These are phyloP conservation scores for Amniataba percoides DNA, from an alignment of 2,797 vertebrate species.

Conservation along the genomic window DNA sequence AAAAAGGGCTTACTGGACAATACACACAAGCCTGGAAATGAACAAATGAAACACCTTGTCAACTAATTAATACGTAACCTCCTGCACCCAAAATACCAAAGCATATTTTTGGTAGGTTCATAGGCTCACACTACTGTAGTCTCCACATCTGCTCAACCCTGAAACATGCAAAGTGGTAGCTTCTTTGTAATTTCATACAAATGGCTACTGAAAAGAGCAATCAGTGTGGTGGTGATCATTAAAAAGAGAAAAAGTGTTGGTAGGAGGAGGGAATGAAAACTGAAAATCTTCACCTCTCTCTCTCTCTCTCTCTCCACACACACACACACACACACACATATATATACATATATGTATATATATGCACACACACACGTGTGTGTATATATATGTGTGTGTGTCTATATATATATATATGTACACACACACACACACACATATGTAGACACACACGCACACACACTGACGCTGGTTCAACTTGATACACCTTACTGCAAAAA, in stretches of 20 bases:
- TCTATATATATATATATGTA: constrained; percentile 41
- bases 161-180: constrained; percentile 60
- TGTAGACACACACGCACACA: constrained; percentile 40
- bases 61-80: constrained; percentile 24
- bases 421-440: too few relatives aligned
- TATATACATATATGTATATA: background rate
- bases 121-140: constrained; percentile 18
- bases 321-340: constrained; percentile 1
- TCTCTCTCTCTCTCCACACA: too few relatives aligned
- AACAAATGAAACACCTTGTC: constrained; percentile 13
- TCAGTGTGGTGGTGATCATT: constrained; percentile 43
- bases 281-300: constrained; percentile 53
- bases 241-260: constrained; percentile 77
- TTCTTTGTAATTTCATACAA: constrained; percentile 46
- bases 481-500: constrained; percentile 38
- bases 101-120: constrained; percentile 37
- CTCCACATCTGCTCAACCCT: constrained; percentile 14
- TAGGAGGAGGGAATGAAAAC: constrained; percentile 75
- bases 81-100: constrained; percentile 44
- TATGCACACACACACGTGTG: background rate
- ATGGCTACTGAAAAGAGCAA: constrained; percentile 37
- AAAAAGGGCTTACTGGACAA: constrained; percentile 22
- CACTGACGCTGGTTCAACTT: constrained; percentile 43
- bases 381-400: too few relatives aligned
- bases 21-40: constrained; percentile 13